phyloP scores from a whole-genome alignment of 2,888 invertebrate species.

The Papilio elwesi region DNA sequence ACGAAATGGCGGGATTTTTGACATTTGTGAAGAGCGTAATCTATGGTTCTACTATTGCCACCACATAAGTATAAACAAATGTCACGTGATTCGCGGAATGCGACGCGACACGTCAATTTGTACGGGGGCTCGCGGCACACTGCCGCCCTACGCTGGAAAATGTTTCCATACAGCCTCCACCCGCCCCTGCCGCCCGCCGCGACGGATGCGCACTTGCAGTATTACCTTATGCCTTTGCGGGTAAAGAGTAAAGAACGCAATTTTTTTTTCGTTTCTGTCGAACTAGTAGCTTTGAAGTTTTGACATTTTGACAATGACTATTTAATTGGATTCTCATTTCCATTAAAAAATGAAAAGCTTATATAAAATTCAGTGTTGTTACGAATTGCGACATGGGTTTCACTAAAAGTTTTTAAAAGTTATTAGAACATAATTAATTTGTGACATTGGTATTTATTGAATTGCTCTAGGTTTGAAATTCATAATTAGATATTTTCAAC shows the following conservation, averaged over 20 bases:
- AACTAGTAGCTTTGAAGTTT: slow-evolving; percentile 26
- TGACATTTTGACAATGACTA: slow-evolving; percentile 24
- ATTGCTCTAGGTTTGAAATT: too few relatives aligned
- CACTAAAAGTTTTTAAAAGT: too few relatives aligned
- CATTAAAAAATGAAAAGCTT: background rate
- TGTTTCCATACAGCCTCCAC: slow-evolving; percentile 72
- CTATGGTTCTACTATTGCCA: background rate
- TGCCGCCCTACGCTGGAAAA: slow-evolving; percentile 68
- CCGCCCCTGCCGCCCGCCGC: slow-evolving; percentile 57
- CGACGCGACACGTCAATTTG: slow-evolving; percentile 47
- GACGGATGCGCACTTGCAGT: slow-evolving; percentile 76
- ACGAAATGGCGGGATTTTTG: slow-evolving; percentile 38
- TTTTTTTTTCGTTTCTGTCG: slow-evolving; percentile 35
- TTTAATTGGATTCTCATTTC: background rate
- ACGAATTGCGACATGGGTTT: too few relatives aligned
- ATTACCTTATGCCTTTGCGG: slow-evolving; percentile 59
- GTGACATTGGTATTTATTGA: too few relatives aligned
- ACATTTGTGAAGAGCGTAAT: slow-evolving; percentile 27
- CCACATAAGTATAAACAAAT: slow-evolving; percentile 43
- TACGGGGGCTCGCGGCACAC: slow-evolving; percentile 70
- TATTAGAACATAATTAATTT: too few relatives aligned
- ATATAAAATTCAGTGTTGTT: background rate
- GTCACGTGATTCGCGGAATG: slow-evolving; percentile 45
- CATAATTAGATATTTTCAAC: too few relatives aligned
- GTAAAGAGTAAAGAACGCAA: slow-evolving; percentile 46